These are phyloP conservation scores for Clusia tigrina DNA, from an alignment of 2,888 invertebrate species.

Conservation along the genomic window DNA sequence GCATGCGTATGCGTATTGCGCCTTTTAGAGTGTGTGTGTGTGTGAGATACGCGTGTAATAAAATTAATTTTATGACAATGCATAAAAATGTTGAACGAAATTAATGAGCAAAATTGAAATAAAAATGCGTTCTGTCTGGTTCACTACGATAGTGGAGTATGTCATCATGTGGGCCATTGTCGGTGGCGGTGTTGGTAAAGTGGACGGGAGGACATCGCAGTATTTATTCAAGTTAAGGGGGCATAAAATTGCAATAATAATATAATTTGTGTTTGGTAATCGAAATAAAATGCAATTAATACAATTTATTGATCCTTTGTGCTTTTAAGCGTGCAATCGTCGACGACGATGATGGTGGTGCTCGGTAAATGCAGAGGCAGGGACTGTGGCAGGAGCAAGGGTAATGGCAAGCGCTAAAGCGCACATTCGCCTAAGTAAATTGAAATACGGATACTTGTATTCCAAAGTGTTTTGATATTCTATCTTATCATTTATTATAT, in stretches of 20 bases:
- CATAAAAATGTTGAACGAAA: constrained; percentile 54
- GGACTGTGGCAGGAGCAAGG: too few species aligned
- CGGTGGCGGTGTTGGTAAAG: background rate
- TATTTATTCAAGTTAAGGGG: background rate
- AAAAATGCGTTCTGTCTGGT: constrained; percentile 20
- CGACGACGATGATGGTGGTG: background rate
- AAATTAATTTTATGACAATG: constrained; percentile 55
- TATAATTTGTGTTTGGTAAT: constrained; percentile 39
- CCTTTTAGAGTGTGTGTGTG: background rate
- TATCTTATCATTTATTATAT: too few species aligned
- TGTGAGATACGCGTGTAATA: constrained; percentile 33
- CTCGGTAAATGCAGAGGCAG: too few species aligned
- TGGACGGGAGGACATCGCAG: background rate
- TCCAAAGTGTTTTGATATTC: too few species aligned
- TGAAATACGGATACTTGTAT: too few species aligned
- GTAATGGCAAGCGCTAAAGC: background rate
- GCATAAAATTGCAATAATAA: constrained; percentile 30
- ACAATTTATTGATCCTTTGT: constrained; percentile 43
- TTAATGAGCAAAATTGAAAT: constrained; percentile 53
- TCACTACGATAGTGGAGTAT: background rate
- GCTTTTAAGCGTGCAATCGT: background rate
- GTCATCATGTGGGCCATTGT: background rate
- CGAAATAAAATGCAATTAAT: constrained; percentile 56
- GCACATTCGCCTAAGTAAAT: background rate
- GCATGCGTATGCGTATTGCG: background rate